phyloP scores from a whole-genome alignment of 2,797 vertebrate species.

The Tangara arthus region DNA sequence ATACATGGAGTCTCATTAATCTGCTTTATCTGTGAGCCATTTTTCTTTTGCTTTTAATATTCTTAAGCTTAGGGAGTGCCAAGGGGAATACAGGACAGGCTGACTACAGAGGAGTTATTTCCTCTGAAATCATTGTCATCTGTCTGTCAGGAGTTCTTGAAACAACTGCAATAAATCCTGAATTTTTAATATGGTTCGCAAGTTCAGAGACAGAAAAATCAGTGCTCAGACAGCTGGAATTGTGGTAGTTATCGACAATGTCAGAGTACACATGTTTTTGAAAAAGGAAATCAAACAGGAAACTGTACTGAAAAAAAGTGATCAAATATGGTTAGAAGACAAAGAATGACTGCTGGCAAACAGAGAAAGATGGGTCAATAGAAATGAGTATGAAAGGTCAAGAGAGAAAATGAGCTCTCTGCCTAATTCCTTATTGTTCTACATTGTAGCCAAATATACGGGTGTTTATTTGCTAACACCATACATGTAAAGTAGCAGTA shows the following conservation, averaged over 20 bases:
- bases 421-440: background rate
- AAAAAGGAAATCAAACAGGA: slow-evolving; percentile 1
- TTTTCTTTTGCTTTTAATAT: slow-evolving; percentile 26
- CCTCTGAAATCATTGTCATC: slow-evolving; percentile 16
- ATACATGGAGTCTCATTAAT: background rate
- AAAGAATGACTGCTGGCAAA: background rate
- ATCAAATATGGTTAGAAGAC: slow-evolving; percentile 11
- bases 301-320: background rate
- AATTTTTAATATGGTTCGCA: slow-evolving; percentile 56
- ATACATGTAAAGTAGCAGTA: background rate
- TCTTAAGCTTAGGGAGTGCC: background rate
- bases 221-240: background rate
- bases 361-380: background rate
- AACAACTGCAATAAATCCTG: slow-evolving; percentile 44
- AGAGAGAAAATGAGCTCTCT: background rate
- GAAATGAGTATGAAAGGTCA: background rate
- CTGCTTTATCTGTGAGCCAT: background rate
- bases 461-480: background rate
- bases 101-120: slow-evolving; percentile 14
- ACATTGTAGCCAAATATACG: background rate
- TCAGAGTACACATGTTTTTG: slow-evolving; percentile 1
- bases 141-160: slow-evolving; percentile 28
- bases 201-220: slow-evolving; percentile 49
- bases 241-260: background rate
- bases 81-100: background rate